These are phyloP conservation scores for Eristalis pertinax DNA, from an alignment of 2,888 invertebrate species.

Conservation along the genomic window DNA sequence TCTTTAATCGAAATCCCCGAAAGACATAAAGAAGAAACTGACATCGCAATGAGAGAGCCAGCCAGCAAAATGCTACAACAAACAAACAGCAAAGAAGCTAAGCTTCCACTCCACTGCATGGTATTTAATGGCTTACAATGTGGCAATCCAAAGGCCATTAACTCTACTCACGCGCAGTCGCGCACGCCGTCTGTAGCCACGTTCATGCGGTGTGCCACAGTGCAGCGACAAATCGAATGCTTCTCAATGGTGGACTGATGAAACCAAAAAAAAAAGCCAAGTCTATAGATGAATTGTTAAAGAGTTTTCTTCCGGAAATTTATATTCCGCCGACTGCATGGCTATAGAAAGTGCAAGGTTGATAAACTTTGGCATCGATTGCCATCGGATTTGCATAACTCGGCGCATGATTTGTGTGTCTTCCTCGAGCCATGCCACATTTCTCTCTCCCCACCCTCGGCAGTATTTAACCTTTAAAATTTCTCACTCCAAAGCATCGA, in stretches of 20 bases:
- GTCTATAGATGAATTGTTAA: slow-evolving; percentile 27
- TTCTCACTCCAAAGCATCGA: background rate
- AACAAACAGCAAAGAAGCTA: background rate
- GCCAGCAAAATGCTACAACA: no score
- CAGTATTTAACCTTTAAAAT: background rate
- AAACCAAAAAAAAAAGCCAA: background rate
- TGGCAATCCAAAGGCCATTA: slow-evolving; percentile 63
- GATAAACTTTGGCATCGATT: slow-evolving; percentile 28
- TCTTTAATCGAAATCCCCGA: slow-evolving; percentile 13
- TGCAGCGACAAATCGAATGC: slow-evolving; percentile 36
- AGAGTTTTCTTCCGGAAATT: slow-evolving; percentile 66
- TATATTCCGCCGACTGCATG: slow-evolving; percentile 41
- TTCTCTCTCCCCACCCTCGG: background rate
- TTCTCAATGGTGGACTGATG: slow-evolving; percentile 22
- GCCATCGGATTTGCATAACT: slow-evolving; percentile 29
- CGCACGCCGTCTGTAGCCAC: background rate
- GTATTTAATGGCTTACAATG: slow-evolving; percentile 47
- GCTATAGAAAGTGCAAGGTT: slow-evolving; percentile 66
- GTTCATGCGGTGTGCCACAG: background rate
- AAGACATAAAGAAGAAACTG: slow-evolving; percentile 41
- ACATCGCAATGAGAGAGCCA: slow-evolving; percentile 29
- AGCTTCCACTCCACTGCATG: slow-evolving; percentile 21
- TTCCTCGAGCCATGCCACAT: background rate
- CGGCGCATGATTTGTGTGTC: no score
- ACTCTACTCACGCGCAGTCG: slow-evolving; percentile 42